Evolutionary conservation across 2,113 vertebrate species (phyloP).

Genomic region (Platichthys stellatus): DNA sequence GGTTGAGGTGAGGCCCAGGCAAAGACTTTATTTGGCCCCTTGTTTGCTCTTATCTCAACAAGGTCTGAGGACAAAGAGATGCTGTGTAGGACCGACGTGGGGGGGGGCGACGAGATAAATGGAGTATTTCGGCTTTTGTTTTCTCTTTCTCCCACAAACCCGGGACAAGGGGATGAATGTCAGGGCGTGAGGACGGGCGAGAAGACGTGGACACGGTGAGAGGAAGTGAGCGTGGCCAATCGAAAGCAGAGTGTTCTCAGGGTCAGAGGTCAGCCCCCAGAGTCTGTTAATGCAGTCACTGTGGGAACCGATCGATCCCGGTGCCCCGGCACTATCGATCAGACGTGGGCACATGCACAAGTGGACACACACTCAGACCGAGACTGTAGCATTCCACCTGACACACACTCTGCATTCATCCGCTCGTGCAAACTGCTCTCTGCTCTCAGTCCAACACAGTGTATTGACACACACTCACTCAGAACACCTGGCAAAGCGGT

Average conservation of each 20-base stretch:
- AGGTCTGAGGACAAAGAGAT: slow-evolving; percentile 25
- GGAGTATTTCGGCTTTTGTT: slow-evolving; percentile 58
- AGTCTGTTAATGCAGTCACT: slow-evolving; percentile 89
- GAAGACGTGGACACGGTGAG: slow-evolving; percentile 48
- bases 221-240: slow-evolving; percentile 75
- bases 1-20: slow-evolving; percentile 2
- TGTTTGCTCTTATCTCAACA: slow-evolving; percentile 33
- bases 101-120: slow-evolving; percentile 65
- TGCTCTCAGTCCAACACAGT: slow-evolving; percentile 17
- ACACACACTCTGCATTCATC: slow-evolving; percentile 39
- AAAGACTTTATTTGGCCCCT: slow-evolving; percentile 34
- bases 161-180: slow-evolving; percentile 47
- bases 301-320: slow-evolving; percentile 92
- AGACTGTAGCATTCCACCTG: slow-evolving; percentile 33
- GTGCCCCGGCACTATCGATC: slow-evolving; percentile 89
- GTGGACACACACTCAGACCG: slow-evolving; percentile 37
- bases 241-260: slow-evolving; percentile 77
- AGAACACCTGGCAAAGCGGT: neutral
- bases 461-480: slow-evolving; percentile 1
- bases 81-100: neutral
- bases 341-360: slow-evolving; percentile 63
- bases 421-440: neutral
- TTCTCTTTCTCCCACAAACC: slow-evolving; percentile 20
- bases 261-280: slow-evolving; percentile 88
- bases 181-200: neutral